phyloP scores from a whole-genome alignment of 2,113 vertebrate genomes.

The Ariopsis seemanni region DNA sequence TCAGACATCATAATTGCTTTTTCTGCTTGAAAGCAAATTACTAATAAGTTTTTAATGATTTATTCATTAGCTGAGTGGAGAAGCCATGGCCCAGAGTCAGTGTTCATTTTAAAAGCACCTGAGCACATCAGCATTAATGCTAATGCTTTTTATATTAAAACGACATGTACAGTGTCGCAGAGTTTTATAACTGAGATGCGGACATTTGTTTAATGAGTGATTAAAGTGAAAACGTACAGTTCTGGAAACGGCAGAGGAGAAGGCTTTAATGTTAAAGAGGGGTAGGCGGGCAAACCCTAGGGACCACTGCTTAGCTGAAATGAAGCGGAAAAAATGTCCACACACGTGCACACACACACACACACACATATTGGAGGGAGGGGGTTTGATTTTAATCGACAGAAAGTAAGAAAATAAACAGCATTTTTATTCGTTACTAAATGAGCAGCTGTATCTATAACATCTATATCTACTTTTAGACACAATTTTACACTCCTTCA shows the following conservation, averaged over 20 bases:
- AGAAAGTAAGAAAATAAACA: constrained; percentile 16
- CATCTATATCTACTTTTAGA: not conserved
- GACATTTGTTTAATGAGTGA: not conserved
- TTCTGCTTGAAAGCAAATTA: not conserved
- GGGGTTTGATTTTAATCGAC: not conserved
- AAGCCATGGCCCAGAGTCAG: not conserved
- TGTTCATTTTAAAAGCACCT: not conserved
- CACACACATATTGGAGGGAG: not conserved
- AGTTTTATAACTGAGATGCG: not conserved
- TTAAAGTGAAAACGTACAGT: not conserved
- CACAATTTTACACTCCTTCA: not conserved
- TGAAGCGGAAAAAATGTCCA: constrained; percentile 50
- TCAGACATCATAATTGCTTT: not conserved
- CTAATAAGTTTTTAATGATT: not conserved
- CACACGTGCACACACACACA: constrained; percentile 28
- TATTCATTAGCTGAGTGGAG: not conserved
- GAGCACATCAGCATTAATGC: not conserved
- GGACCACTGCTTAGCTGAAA: constrained; percentile 47
- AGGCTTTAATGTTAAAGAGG: constrained; percentile 47
- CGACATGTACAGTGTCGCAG: not conserved
- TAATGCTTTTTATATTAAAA: not conserved
- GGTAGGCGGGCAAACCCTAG: constrained; percentile 42
- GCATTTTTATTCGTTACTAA: not conserved
- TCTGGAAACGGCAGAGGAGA: constrained; percentile 28
- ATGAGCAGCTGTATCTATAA: not conserved